phyloP scores from a whole-genome alignment of 2,113 vertebrate species.

The Helogale parvula region DNA sequence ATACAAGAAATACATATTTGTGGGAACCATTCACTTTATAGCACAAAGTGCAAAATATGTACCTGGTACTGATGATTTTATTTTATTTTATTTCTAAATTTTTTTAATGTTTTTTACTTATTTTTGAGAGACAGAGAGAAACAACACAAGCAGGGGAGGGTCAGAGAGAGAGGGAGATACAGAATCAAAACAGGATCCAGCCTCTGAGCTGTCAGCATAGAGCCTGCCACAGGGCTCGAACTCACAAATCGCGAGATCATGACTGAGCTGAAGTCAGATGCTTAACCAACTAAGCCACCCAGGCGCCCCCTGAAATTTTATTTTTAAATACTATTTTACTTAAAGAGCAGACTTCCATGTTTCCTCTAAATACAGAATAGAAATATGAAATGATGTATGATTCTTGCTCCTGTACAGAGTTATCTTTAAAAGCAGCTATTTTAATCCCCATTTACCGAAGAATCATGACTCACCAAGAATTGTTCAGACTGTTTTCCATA shows the following conservation, averaged over 20 bases:
- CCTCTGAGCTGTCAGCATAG: too few relatives aligned
- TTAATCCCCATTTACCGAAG: slow-evolving; percentile 43
- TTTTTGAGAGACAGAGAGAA: too few relatives aligned
- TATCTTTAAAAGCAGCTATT: slow-evolving; percentile 55
- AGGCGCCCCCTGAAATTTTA: neutral
- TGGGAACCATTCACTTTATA: slow-evolving; percentile 30
- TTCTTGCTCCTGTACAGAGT: neutral
- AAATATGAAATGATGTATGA: neutral
- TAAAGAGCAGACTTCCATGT: slow-evolving; percentile 42
- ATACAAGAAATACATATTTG: neutral
- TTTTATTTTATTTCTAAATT: neutral
- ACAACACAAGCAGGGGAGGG: too few relatives aligned
- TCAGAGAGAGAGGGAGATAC: too few relatives aligned
- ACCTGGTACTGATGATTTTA: slow-evolving; percentile 3
- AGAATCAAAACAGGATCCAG: too few relatives aligned
- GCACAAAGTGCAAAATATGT: slow-evolving; percentile 31
- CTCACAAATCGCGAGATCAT: too few relatives aligned
- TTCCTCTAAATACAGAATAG: slow-evolving; percentile 34
- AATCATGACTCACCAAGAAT: slow-evolving; percentile 36
- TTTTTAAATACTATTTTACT: slow-evolving; percentile 27
- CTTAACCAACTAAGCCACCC: too few relatives aligned
- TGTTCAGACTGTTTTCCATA: slow-evolving; percentile 3
- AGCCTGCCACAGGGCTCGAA: too few relatives aligned
- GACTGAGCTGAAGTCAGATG: too few relatives aligned
- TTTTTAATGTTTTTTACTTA: too few relatives aligned